Base-by-base conservation (phyloP, 2,797 vertebrate species). In the Capromys pilorides region DNA sequence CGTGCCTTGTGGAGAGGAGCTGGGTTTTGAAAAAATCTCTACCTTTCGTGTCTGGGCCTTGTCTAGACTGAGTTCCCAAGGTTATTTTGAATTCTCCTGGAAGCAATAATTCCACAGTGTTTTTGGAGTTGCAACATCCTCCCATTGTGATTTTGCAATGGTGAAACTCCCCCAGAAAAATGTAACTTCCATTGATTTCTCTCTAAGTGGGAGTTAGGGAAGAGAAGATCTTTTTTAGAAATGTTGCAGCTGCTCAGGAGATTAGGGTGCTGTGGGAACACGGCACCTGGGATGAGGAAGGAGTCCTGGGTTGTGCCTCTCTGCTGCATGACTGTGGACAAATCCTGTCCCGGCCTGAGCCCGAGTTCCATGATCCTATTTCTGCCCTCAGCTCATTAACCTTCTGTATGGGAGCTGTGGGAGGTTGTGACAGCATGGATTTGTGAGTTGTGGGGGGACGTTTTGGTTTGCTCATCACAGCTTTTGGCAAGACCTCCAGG, bases 71-170 rank as follows among this genome's bases (percentile, higher is more conserved):
- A 92, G 86, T 89, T 96, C 84, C 66, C 64, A 66, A 39, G 87
- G n/a, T 93, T 80, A 82, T 88, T 88, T 95, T 67, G 33, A 91
- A 77, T 93, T 89, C 91, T 92, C 57, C 61, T 82, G 84, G 73
- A 59, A 77, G 87, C 86, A 62, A 16, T 26, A 67, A 94, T 94
- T 39, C 61, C 84, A 14, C 62, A 59, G 80, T 87, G 71, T 92
- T 78, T 90, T 54, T 59, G 2, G 79, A 90, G 81, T 96, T 96
- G 84, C 95, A 89, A 49, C 84, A 95, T 94, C 57, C 19, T 81
- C 64, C 94, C 66, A 85, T 81, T 86, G 77, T 75, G 88, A 75
- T 97, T 97, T 95, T 93, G 96, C 89, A 97, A 86, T 45, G 64
- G 73, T 67, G 81, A 64, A 66, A 81, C 57, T 84, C 91, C 64